Evolutionary conservation across 1,140 invertebrate species (phyloP).

Genomic region (Anoplolepis gracilipes): DNA sequence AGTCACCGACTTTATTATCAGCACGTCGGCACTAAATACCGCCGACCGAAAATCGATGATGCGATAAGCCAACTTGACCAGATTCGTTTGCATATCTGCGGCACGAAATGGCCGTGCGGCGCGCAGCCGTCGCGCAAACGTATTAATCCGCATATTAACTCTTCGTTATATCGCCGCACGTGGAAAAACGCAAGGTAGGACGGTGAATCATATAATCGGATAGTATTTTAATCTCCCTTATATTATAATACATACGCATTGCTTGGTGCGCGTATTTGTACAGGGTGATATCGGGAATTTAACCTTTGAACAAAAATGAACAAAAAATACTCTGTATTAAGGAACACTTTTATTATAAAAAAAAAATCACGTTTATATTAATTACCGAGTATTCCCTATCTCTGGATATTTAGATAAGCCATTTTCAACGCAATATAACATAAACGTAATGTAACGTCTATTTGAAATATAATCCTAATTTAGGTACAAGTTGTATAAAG

Average conservation of each 20-base stretch:
- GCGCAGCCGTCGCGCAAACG: slow-evolving; percentile 36
- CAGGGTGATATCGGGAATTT: not conserved
- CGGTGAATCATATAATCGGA: slow-evolving; percentile 4
- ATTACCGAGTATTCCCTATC: not conserved
- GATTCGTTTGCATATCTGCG: slow-evolving; percentile 59
- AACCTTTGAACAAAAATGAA: slow-evolving; percentile 10
- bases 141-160: slow-evolving; percentile 61
- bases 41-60: slow-evolving; percentile 49
- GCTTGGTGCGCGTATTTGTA: not conserved
- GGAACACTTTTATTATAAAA: not conserved
- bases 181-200: slow-evolving; percentile 31
- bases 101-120: slow-evolving; percentile 5
- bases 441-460: not conserved
- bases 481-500: too few species aligned
- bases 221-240: slow-evolving; percentile 38
- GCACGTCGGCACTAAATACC: slow-evolving; percentile 37
- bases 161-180: slow-evolving; percentile 35
- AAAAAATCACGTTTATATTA: not conserved
- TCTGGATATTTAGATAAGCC: not conserved
- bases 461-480: not conserved
- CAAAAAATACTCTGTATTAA: not conserved
- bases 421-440: not conserved
- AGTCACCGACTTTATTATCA: slow-evolving; percentile 54
- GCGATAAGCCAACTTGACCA: slow-evolving; percentile 60
- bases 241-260: slow-evolving; percentile 1